phyloP scores from a whole-genome alignment of 2,797 vertebrate species.

The Paramormyrops hopkinsi region DNA sequence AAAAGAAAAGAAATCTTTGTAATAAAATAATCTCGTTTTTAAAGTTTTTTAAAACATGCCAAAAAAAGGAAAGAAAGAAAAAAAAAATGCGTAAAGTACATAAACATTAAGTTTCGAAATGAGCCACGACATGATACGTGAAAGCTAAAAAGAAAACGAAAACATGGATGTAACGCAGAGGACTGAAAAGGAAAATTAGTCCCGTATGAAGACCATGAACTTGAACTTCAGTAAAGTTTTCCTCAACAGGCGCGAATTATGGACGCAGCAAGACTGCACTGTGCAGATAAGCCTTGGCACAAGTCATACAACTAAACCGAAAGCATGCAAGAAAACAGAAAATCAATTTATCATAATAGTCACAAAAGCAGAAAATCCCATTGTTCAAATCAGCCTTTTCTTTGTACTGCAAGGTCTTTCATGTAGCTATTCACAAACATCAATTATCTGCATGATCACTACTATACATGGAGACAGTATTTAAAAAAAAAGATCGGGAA shows the following conservation, averaged over 20 bases:
- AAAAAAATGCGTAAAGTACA: background rate
- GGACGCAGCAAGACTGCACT: background rate
- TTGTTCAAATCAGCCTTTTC: background rate
- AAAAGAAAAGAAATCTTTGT: background rate
- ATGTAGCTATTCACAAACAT: background rate
- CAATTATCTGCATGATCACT: background rate
- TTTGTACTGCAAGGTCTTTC: background rate
- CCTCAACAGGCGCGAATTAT: background rate
- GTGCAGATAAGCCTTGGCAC: background rate
- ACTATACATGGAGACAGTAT: background rate
- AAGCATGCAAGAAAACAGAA: background rate
- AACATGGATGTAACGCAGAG: background rate
- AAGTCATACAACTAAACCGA: background rate
- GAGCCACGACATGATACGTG: background rate
- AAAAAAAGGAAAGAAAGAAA: background rate
- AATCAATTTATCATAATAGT: background rate
- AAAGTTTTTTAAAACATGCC: background rate
- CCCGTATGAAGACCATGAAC: background rate
- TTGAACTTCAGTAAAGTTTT: background rate
- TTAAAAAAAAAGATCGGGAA: background rate
- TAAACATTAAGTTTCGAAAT: background rate
- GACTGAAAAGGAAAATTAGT: background rate
- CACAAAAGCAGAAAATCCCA: background rate
- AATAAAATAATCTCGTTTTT: background rate
- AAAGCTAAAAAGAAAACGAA: background rate